Conservation (phyloP, 2,888 invertebrate genomes). For the Cephonodes hylas region DNA sequence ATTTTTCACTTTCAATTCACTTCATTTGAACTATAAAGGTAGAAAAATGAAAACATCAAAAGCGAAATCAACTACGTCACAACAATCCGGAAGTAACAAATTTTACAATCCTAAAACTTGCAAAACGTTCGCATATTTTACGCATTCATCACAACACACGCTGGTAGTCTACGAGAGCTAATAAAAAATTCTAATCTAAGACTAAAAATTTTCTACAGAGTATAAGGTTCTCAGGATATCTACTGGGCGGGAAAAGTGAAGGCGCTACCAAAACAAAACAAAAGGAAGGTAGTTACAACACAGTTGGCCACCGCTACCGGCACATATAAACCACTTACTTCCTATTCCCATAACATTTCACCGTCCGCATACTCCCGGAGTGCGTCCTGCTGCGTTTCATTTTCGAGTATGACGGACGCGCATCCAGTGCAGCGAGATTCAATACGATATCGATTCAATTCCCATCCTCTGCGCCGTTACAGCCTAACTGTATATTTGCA, state of each 20-base stretch:
- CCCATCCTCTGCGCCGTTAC: conserved; percentile 59
- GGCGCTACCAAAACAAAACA: background rate
- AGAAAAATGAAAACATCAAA: background rate
- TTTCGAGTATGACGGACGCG: conserved; percentile 11
- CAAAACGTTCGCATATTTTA: background rate
- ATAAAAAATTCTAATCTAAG: too few relatives aligned
- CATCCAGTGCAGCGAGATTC: conserved; percentile 37
- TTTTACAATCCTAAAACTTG: background rate
- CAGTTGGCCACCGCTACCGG: background rate
- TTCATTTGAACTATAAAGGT: background rate
- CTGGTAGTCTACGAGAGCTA: background rate
- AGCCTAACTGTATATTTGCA: conserved; percentile 79
- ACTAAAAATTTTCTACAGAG: too few relatives aligned
- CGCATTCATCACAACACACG: background rate
- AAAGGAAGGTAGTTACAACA: background rate
- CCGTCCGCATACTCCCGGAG: background rate
- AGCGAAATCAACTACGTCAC: background rate
- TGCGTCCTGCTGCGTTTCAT: background rate
- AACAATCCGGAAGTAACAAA: background rate
- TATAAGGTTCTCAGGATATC: too few relatives aligned
- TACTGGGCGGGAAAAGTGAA: background rate
- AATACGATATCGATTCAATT: conserved; percentile 68
- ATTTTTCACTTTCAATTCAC: background rate
- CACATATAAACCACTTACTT: background rate
- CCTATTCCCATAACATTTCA: background rate